Conservation (phyloP, 2,888 invertebrate species). For the Nemotelus nigrinus region DNA sequence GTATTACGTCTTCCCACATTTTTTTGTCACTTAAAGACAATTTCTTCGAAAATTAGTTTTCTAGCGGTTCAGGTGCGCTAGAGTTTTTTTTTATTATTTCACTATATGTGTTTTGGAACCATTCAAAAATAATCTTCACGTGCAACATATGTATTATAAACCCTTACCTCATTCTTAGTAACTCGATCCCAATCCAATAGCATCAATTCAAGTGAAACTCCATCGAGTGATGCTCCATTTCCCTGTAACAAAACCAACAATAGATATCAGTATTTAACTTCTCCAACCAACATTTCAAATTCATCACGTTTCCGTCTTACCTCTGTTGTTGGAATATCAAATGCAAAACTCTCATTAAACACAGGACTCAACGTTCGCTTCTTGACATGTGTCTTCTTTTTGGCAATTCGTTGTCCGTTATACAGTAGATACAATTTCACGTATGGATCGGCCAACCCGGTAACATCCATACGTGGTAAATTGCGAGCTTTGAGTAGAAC, state of each 20-base stretch:
- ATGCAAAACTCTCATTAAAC: constrained; percentile 98
- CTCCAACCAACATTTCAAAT: not conserved
- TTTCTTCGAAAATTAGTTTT: too few relatives aligned
- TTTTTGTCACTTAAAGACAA: too few relatives aligned
- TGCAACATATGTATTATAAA: not conserved
- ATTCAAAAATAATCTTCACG: not conserved
- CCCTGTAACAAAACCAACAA: constrained; percentile 56
- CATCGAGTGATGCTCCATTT: constrained; percentile 63
- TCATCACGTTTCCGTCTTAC: constrained; percentile 52
- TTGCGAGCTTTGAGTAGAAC: constrained; percentile 97
- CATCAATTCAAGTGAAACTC: constrained; percentile 65
- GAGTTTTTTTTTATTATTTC: too few relatives aligned
- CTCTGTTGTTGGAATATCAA: constrained; percentile 88
- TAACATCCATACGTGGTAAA: constrained; percentile 97
- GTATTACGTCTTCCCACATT: too few relatives aligned
- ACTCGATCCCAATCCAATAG: constrained; percentile 95
- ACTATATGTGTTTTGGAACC: too few relatives aligned
- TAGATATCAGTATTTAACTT: not conserved
- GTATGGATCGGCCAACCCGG: constrained; percentile 94
- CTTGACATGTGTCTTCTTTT: constrained; percentile 99
- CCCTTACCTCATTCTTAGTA: constrained; percentile 92
- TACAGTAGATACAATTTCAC: constrained; percentile 97
- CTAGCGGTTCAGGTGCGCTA: too few relatives aligned
- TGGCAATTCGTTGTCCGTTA: constrained; percentile 97
- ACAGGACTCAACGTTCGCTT: constrained; percentile 97